Conservation (phyloP, 92 coral and sea anemone genomes). For the Ricordea florida region DNA sequence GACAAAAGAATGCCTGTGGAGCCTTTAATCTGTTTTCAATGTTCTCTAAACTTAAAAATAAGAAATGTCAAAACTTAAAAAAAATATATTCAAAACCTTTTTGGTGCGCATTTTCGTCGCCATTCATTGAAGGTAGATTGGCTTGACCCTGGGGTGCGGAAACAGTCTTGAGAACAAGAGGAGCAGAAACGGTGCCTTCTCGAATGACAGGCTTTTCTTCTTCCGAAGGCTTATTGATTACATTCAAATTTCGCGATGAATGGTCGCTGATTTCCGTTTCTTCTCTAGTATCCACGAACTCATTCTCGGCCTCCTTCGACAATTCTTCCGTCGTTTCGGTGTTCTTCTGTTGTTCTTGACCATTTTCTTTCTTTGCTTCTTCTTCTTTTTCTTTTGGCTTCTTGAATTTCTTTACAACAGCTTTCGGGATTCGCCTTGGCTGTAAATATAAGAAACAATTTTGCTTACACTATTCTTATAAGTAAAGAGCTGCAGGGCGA, state of each 20-base stretch:
- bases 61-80: too few relatives aligned
- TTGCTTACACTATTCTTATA: too few relatives aligned
- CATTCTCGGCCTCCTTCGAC: too few relatives aligned
- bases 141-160: neutral
- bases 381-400: constrained; percentile 6
- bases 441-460: neutral
- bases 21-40: too few relatives aligned
- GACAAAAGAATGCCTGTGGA: too few relatives aligned
- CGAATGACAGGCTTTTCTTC: neutral
- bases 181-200: neutral
- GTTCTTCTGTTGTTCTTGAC: neutral
- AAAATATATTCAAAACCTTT: too few relatives aligned
- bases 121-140: neutral
- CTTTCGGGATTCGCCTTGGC: constrained; percentile 7
- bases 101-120: neutral
- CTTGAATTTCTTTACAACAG: constrained; percentile 10
- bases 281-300: neutral
- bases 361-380: neutral
- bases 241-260: neutral
- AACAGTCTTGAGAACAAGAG: neutral
- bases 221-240: constrained; percentile 1
- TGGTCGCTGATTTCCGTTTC: neutral
- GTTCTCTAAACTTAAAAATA: too few relatives aligned
- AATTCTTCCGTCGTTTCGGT: too few relatives aligned
- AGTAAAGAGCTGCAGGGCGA: too few relatives aligned